Percentiles rank a stretch among this genome's conserved stretches.
phyloP scores from a whole-genome alignment of 2,113 vertebrate genomes.

The Cavia porcellus region DNA sequence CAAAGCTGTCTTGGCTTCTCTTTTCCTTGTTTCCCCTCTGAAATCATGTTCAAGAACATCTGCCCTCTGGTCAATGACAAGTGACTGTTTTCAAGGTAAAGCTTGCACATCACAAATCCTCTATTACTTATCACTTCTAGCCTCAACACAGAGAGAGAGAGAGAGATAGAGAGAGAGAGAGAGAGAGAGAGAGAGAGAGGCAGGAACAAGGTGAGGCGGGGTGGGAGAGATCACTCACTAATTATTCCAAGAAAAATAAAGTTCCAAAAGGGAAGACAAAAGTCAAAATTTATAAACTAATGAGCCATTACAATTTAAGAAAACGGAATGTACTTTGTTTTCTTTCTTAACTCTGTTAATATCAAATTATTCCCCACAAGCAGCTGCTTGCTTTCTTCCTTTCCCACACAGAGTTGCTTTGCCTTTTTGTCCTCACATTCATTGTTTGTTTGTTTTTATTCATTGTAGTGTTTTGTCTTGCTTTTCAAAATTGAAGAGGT shows the following conservation, averaged over 20 bases:
- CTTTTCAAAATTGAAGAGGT: background rate
- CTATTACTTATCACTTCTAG: background rate
- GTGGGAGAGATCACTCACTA: background rate
- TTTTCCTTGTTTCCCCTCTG: background rate
- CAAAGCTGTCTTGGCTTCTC: background rate
- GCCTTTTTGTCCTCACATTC: background rate
- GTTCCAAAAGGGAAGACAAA: background rate
- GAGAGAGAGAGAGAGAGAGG: no score
- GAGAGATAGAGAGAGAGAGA: no score
- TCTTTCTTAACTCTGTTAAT: background rate
- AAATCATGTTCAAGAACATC: background rate
- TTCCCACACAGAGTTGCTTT: background rate
- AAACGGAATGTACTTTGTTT: background rate
- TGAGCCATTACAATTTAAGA: background rate
- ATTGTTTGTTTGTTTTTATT: no score
- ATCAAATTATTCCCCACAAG: background rate
- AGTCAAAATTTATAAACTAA: background rate
- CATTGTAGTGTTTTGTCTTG: background rate
- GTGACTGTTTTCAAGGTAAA: background rate
- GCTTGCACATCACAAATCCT: background rate
- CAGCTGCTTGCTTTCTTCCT: background rate
- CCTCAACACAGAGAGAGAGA: no score
- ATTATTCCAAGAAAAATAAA: background rate
- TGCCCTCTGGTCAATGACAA: background rate
- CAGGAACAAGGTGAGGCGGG: fast-evolving